Evolutionary conservation across 2,888 invertebrate species (phyloP).

Genomic region (Lordiphosa andalusiaca): DNA sequence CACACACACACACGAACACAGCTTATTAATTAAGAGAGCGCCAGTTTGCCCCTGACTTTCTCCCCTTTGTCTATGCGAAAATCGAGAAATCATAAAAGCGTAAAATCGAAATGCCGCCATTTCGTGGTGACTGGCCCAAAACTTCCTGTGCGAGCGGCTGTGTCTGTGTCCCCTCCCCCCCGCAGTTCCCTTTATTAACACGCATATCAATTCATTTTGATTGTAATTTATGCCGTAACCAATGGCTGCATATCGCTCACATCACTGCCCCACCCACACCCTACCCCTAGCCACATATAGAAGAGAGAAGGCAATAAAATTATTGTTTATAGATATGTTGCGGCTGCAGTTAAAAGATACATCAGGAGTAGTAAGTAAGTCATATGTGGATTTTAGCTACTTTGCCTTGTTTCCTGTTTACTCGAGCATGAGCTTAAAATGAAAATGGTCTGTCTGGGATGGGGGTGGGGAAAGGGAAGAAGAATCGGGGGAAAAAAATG

Average conservation of each 20-base stretch:
- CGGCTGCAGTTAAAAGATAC: slow-evolving; percentile 66
- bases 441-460: slow-evolving; percentile 4
- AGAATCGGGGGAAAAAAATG: too few species aligned
- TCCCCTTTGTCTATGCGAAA: slow-evolving; percentile 21
- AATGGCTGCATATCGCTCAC: slow-evolving; percentile 74
- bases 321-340: slow-evolving; percentile 69
- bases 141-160: slow-evolving; percentile 31
- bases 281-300: background rate
- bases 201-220: slow-evolving; percentile 76
- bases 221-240: slow-evolving; percentile 78
- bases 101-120: slow-evolving; percentile 72
- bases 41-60: slow-evolving; percentile 17
- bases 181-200: slow-evolving; percentile 57
- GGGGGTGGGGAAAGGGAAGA: background rate
- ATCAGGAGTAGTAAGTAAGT: slow-evolving; percentile 31
- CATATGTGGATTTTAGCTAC: slow-evolving; percentile 48
- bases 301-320: slow-evolving; percentile 52
- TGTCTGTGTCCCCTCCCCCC: slow-evolving; percentile 8
- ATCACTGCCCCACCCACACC: slow-evolving; percentile 31
- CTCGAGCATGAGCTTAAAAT: slow-evolving; percentile 40
- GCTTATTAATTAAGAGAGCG: slow-evolving; percentile 67
- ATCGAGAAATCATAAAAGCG: slow-evolving; percentile 74
- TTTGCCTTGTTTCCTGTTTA: slow-evolving; percentile 35
- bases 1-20: slow-evolving; percentile 37
- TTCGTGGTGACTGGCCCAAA: slow-evolving; percentile 61